Evolutionary conservation across 1,140 invertebrate species (phyloP), one percentile per base, ranked within the genome.

Genomic region (Argopecten irradians): DNA sequence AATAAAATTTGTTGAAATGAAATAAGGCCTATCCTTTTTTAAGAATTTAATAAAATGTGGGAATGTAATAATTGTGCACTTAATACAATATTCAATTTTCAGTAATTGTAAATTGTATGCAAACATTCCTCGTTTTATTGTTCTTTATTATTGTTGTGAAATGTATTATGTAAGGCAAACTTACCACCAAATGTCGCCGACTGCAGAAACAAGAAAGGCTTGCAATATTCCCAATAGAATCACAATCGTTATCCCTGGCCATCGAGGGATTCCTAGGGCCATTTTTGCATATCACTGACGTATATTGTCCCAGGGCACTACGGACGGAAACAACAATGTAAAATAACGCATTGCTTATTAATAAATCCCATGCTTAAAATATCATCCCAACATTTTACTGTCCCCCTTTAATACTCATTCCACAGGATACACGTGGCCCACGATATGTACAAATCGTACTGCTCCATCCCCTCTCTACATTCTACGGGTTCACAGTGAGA

Each of bases 241-340:
- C 36, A 35, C 82, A n/a, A 41, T 41, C 35, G 39, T 34, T 22
- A 82, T 87, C 0, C 82, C 19, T 83, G 34, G 82, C 86, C 86
- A 87, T 35, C 28, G 34, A 43, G 82, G 28, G 41, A 41, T 43
- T 87, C 83, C 71, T 87, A 82, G 87, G 32, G 84, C 83, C 86
- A 83, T 90, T 84, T 88, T 89, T 84, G 87, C 89, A 87, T 87
- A 83, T 87, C 86, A 87, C 82, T 71, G 55, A 71, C 55, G 55
- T 71, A 28, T 16, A n/a, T 16, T n/a, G n/a, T 71, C 1, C 55
- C 55, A n/a, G n/a, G 55, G 22, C n/a, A 16, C 55, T 71, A 71
- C 55, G 55, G 55, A 71, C 55, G 55, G 55, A 71, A 71, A 71
- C 55, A 71, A 71, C 55, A n/a, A 71, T 71, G 55, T 71, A 16